These are phyloP conservation scores for Mactra quadrangularis DNA, from an alignment of 1,140 invertebrate genomes.

Conservation along the genomic window DNA sequence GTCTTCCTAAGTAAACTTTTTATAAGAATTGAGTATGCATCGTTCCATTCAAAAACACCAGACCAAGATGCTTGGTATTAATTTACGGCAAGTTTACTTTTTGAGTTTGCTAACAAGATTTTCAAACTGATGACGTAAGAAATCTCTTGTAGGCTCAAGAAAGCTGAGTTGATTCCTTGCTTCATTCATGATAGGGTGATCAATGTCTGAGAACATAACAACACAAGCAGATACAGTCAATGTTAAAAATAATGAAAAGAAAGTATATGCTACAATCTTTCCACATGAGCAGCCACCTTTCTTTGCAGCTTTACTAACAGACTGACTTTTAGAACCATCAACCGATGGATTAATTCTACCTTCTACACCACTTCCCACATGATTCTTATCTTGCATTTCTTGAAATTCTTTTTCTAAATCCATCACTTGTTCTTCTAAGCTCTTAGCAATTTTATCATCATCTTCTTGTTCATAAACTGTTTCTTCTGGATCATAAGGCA, in stretches of 20 bases:
- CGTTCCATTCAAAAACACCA: too few species aligned
- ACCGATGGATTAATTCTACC: constrained; percentile 38
- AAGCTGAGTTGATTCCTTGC: constrained; percentile 69
- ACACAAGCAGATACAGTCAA: constrained; percentile 70
- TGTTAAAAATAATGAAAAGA: constrained; percentile 72
- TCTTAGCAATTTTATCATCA: constrained; percentile 63
- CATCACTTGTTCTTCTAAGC: constrained; percentile 78
- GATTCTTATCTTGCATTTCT: constrained; percentile 68
- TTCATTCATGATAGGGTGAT: constrained; percentile 72
- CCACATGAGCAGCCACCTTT: constrained; percentile 62
- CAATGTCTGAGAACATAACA: constrained; percentile 73
- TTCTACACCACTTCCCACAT: constrained; percentile 60
- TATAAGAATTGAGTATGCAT: too few species aligned
- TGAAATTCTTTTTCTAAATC: constrained; percentile 73
- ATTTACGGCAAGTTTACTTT: not conserved
- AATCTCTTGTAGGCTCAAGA: constrained; percentile 75
- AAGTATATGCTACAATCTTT: constrained; percentile 67
- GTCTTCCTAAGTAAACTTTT: too few species aligned
- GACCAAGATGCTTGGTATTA: too few species aligned
- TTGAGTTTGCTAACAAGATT: constrained; percentile 46
- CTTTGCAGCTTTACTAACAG: constrained; percentile 27
- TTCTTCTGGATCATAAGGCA: constrained; percentile 74
- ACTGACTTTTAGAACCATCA: not conserved
- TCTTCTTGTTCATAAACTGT: constrained; percentile 70
- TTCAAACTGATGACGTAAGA: constrained; percentile 66